Base-by-base conservation (phyloP, 2,797 vertebrate species). In the Xiphophorus birchmanni region DNA sequence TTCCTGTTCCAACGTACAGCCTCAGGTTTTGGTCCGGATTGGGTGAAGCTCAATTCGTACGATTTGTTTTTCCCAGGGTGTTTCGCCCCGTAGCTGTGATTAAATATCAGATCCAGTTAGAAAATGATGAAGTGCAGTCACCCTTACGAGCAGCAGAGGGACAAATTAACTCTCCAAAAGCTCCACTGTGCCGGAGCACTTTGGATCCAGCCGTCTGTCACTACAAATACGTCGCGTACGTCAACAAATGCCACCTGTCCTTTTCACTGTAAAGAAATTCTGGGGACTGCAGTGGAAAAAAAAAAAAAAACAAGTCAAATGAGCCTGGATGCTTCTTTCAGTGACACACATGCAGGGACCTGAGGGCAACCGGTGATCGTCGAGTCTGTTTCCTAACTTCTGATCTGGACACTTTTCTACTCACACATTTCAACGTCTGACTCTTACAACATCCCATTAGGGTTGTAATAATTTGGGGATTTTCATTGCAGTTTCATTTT, bases 201-300 rank as follows among this genome's bases (percentile, higher is more conserved):
- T 82, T 71, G 78, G n/a, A 86, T 82, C 76, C 78, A 13, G 69
- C 74, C 37, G 40, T 65, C 76, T 71, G 12, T 76, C 35, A 1
- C 60, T 81, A 81, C 37, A 69, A 84, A 87, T 76, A 42, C 35
- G 42, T 65, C 87, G 84, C 45, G 52, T 17, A 44, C 42, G 26
- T 71, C 71, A 82, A 80, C 76, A 85, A 86, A 86, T 67, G 74
- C 83, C 87, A 87, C 84, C 85, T 80, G 86, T 67, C 56, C 80
- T 82, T 73, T 69, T 82, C 77, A 50, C 80, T 48, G 77, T 69
- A 80, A 76, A 63, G 73, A 74, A 85, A 77, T 48, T 26, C 8
- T n/a, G 44, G 17, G 84, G 63, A 48, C 47, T 73, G 65, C 50
- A 12, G 69, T 73, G 79, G 69, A 75, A n/a, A n/a, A 83, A 80